These are phyloP conservation scores for Steatocranus sp. DNA, from an alignment of 2,797 vertebrate species.

Conservation along the genomic window DNA sequence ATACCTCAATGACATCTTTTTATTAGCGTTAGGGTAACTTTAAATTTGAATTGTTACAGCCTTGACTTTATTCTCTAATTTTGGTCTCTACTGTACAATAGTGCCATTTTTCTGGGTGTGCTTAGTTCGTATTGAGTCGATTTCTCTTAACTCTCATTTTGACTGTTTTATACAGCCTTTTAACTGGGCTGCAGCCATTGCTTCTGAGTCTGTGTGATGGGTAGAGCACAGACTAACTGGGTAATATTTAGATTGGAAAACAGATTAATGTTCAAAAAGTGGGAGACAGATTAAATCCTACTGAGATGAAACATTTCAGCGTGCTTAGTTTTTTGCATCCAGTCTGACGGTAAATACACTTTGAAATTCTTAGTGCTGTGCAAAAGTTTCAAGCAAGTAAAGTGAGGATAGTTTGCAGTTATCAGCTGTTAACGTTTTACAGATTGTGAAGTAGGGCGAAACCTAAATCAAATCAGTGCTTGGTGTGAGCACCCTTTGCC, in stretches of 20 bases:
- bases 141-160: not conserved
- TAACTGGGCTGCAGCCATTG: not conserved
- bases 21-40: not conserved
- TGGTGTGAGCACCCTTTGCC: not conserved
- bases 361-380: not conserved
- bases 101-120: not conserved
- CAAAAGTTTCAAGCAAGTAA: not conserved
- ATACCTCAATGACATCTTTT: not conserved
- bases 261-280: not conserved
- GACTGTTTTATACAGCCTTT: not conserved
- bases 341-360: not conserved
- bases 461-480: not conserved
- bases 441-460: not conserved
- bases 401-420: not conserved
- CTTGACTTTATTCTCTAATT: not conserved
- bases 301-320: not conserved
- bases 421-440: not conserved
- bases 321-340: not conserved
- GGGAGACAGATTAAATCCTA: not conserved
- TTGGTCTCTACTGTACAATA: not conserved
- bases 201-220: not conserved
- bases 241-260: not conserved
- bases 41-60: not conserved
- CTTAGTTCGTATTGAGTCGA: not conserved
- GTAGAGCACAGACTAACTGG: not conserved